phyloP scores from a whole-genome alignment of 2,113 vertebrate genomes.

The Lates calcarifer region DNA sequence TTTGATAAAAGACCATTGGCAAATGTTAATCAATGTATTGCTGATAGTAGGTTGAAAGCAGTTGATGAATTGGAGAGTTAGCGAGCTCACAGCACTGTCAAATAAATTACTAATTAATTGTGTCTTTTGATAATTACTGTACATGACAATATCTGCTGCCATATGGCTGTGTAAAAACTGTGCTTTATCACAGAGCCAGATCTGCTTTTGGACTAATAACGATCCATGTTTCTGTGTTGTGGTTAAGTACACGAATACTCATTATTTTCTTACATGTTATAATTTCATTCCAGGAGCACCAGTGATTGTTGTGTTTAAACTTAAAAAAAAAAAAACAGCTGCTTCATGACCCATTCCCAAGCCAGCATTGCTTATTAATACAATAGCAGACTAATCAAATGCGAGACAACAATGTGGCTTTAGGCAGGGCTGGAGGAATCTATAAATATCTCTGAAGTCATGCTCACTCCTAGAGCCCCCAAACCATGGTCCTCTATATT shows the following conservation, averaged over 20 bases:
- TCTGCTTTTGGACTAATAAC: constrained; percentile 4
- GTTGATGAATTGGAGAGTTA: background rate
- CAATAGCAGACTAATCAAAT: constrained; percentile 78
- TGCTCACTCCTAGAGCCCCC: constrained; percentile 60
- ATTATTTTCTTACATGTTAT: background rate
- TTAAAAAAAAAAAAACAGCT: constrained; percentile 42
- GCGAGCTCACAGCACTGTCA: background rate
- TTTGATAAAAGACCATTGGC: background rate
- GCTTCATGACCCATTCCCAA: background rate
- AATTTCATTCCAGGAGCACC: background rate
- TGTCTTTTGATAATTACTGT: background rate
- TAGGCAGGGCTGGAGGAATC: constrained; percentile 60
- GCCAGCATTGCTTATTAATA: constrained; percentile 61
- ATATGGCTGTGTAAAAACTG: background rate
- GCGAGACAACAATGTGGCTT: constrained; percentile 75
- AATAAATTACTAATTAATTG: background rate
- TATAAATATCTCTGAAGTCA: constrained; percentile 76
- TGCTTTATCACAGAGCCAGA: background rate
- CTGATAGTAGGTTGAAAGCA: background rate
- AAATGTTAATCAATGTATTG: background rate
- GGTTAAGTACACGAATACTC: background rate
- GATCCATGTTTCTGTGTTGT: background rate
- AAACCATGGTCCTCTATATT: constrained; percentile 27
- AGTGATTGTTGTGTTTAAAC: constrained; percentile 44
- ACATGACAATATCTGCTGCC: too few species aligned